Conservation (phyloP, 1,140 invertebrate genomes). For the Apis cerana region DNA sequence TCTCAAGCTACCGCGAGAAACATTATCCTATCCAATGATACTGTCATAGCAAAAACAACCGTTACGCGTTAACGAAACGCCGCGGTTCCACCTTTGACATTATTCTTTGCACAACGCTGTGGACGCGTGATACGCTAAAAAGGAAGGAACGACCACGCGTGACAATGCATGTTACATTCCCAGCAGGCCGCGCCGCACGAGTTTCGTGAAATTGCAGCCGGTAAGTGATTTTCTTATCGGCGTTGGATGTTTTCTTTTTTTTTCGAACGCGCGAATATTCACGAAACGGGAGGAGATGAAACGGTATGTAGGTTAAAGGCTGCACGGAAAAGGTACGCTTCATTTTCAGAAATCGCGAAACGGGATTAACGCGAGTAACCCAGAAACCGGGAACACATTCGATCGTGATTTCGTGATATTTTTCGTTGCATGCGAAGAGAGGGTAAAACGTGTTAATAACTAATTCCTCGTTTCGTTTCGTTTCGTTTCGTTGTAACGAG, state of each 20-base stretch:
- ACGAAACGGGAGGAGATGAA: conserved; percentile 38
- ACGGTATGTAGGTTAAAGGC: conserved; percentile 45
- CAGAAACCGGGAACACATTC: not conserved
- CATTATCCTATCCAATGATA: not conserved
- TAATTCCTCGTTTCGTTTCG: no score
- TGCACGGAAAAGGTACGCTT: conserved; percentile 4
- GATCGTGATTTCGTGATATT: not conserved
- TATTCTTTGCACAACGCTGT: not conserved
- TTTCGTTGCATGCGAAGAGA: no score
- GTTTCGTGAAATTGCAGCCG: conserved; percentile 16
- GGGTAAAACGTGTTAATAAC: no score
- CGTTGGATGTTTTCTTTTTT: not conserved
- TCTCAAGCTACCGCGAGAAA: not conserved
- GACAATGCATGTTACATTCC: not conserved
- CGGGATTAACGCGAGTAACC: not conserved
- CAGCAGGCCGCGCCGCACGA: not conserved
- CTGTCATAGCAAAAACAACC: not conserved
- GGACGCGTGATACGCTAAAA: not conserved
- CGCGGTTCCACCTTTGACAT: not conserved
- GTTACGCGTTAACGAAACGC: not conserved
- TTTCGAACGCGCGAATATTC: conserved; percentile 7
- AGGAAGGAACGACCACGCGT: not conserved
- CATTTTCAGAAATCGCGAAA: conserved; percentile 13
- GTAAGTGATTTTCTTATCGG: conserved; percentile 23
- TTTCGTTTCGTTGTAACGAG: no score